These are phyloP conservation scores for Eospalax fontanierii DNA, from an alignment of 2,797 vertebrate genomes.

Conservation along the genomic window DNA sequence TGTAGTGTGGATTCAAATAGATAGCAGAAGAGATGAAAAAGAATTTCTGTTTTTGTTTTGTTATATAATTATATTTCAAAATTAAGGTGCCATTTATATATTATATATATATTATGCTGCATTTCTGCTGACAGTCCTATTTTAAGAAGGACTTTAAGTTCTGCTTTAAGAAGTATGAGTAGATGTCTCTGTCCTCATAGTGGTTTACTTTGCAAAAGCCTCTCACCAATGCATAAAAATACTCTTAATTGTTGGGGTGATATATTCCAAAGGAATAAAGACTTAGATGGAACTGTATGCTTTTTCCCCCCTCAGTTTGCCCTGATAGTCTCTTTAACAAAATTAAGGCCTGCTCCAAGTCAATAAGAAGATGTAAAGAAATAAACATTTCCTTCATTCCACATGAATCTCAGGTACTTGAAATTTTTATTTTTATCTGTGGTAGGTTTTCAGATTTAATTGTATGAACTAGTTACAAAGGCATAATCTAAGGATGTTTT, in stretches of 20 bases:
- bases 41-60: conserved; percentile 29
- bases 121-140: conserved; percentile 55
- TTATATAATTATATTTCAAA: conserved; percentile 21
- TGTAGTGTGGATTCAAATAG: not conserved
- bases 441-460: conserved; percentile 60
- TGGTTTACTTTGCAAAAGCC: conserved; percentile 47
- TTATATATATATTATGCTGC: not conserved
- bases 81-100: conserved; percentile 43
- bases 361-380: conserved; percentile 96
- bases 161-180: conserved; percentile 20
- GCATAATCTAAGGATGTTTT: conserved; percentile 19
- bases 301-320: conserved; percentile 91
- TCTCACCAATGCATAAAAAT: conserved; percentile 31
- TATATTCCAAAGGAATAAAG: conserved; percentile 55
- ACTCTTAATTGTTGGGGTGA: conserved; percentile 45
- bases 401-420: conserved; percentile 94
- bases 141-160: no score
- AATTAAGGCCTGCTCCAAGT: conserved; percentile 95
- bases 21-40: conserved; percentile 47
- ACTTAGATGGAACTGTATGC: not conserved
- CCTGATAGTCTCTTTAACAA: conserved; percentile 95
- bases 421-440: conserved; percentile 64
- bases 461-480: conserved; percentile 70
- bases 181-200: not conserved
- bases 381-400: conserved; percentile 97